Base-by-base conservation (phyloP, 1,140 invertebrate species). In the Halictus rubicundus region DNA sequence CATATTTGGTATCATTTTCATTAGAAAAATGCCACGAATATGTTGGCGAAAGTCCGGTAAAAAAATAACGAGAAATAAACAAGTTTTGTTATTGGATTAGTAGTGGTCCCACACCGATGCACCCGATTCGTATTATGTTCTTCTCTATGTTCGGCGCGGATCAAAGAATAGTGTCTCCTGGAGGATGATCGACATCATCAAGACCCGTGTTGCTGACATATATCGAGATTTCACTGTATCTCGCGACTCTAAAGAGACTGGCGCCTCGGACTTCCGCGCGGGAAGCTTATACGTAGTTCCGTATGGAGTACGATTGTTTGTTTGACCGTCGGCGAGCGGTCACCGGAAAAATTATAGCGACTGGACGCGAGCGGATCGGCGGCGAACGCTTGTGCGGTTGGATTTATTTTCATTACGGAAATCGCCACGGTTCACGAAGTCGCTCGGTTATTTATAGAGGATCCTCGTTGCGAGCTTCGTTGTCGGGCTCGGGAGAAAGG, bases 401-500 rank as follows among this genome's bases (percentile, higher is more conserved):
- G 68, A 88, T 85, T 87, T 88, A 85, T 88, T 88, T 85, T 85
- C 77, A 85, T 88, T 85, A 80, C 81, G 64, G 73, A 87, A 87
- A 87, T 86, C 81, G 65, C 75, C 39, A 72, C 81, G 81, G 82
- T 86, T 86, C 70, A 70, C 46, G 52, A 63, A 85, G 80, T 76
- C 80, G 25, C 81, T 54, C 66, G 84, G 80, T 80, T 86, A 86
- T 86, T 85, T 86, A 85, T 86, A 86, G 80, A 80, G 68, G 60
- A 81, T 84, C 82, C 72, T 73, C 69, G 57, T 42, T 21, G 42
- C 64, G 23, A 27, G 52, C 52, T 39, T 19, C 12, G 16, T 14
- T 65, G 23, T 60, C 57, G 32, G n/a, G 8, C 5, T 19, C 7
- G 46, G 37, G 77, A 76, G 57, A 82, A 83, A 74, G 68, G 63